Evolutionary conservation across 2,888 invertebrate species (phyloP).

Genomic region (Amiota minor): DNA sequence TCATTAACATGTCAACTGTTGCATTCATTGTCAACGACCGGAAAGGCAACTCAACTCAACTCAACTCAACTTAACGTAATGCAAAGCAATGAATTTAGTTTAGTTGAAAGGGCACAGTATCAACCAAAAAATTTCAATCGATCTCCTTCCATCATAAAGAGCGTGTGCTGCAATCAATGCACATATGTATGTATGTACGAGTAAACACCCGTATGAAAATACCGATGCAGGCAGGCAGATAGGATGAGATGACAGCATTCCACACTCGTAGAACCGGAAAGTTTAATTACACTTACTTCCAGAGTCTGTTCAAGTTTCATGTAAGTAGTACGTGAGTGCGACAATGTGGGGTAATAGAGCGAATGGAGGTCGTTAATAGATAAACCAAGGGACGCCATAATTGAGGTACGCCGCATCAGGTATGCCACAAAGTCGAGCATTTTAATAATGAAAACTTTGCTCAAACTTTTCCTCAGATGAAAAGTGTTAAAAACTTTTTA

Average conservation of each 20-base stretch:
- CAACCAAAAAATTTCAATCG: no score
- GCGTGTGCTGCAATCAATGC: no score
- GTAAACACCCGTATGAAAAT: no score
- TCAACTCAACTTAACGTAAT: not conserved
- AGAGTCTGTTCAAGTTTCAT: slow-evolving; percentile 35
- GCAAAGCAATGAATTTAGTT: not conserved
- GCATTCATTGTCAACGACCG: not conserved
- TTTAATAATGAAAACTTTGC: slow-evolving; percentile 36
- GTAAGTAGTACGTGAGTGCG: slow-evolving; percentile 35
- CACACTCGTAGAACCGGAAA: slow-evolving; percentile 3
- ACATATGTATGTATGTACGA: no score
- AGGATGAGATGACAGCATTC: no score
- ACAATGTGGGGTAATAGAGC: slow-evolving; percentile 16
- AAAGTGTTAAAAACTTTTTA: slow-evolving; percentile 34
- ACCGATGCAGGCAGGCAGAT: no score
- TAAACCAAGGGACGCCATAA: slow-evolving; percentile 27
- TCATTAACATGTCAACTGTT: slow-evolving; percentile 27
- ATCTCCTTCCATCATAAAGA: no score
- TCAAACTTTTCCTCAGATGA: slow-evolving; percentile 32
- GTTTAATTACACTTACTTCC: slow-evolving; percentile 35
- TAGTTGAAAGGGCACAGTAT: not conserved
- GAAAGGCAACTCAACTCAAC: not conserved
- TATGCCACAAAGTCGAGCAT: slow-evolving; percentile 27
- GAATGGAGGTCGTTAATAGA: slow-evolving; percentile 19
- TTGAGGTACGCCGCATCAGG: slow-evolving; percentile 34